These are phyloP conservation scores for Norana najaformis DNA, from an alignment of 2,888 invertebrate species.

Conservation along the genomic window DNA sequence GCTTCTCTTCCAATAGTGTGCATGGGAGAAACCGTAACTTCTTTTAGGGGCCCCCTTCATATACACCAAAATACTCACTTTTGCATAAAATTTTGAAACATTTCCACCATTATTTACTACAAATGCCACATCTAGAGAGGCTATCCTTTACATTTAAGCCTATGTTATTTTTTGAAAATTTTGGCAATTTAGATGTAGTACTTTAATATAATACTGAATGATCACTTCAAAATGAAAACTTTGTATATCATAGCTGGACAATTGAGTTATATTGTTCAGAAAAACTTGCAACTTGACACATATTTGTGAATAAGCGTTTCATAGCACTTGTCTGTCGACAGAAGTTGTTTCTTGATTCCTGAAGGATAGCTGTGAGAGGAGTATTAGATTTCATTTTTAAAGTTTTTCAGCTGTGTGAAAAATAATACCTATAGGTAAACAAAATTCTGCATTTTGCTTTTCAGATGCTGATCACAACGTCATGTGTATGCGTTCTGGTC, in stretches of 20 bases:
- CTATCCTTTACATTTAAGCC: background rate
- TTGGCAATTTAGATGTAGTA: background rate
- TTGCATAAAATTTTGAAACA: background rate
- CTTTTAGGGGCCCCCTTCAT: background rate
- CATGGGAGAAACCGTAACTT: background rate
- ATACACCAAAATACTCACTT: background rate
- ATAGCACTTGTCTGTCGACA: background rate
- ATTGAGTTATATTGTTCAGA: background rate
- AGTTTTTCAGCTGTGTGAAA: background rate
- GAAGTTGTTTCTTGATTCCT: too few relatives aligned
- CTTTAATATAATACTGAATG: background rate
- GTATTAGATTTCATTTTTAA: background rate
- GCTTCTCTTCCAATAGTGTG: too few relatives aligned
- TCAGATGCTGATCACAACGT: background rate
- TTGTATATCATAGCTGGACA: background rate
- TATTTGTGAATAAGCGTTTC: background rate
- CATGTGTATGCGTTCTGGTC: conserved; percentile 24
- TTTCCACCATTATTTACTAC: background rate
- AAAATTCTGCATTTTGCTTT: background rate
- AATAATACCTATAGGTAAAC: background rate
- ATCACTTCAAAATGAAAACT: background rate
- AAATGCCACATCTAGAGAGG: background rate
- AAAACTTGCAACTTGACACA: background rate
- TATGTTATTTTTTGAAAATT: background rate
- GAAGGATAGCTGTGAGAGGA: too few relatives aligned